Evolutionary conservation across 2,888 invertebrate species (phyloP).

Genomic region (Calameuta filiformis): DNA sequence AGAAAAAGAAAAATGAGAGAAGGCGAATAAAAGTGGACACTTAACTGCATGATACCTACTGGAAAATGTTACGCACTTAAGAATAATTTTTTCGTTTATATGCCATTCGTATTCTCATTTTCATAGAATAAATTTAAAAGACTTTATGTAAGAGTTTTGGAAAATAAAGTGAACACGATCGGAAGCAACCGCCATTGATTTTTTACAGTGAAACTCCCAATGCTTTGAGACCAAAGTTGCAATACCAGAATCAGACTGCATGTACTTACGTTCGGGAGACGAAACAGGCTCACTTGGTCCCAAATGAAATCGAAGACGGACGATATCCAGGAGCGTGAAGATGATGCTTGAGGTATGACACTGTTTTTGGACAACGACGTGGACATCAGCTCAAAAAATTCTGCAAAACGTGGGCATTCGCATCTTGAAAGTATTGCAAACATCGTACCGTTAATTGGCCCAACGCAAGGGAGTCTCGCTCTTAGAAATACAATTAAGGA

Average conservation of each 20-base stretch:
- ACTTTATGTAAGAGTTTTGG: not conserved
- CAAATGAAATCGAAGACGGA: conserved; percentile 65
- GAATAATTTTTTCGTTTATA: no score
- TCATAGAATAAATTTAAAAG: not conserved
- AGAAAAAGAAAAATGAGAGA: not conserved
- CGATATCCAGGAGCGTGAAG: conserved; percentile 64
- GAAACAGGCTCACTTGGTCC: conserved; percentile 65
- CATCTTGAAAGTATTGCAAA: conserved; percentile 33
- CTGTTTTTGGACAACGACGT: conserved; percentile 61
- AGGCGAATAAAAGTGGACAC: not conserved
- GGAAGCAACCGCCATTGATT: not conserved
- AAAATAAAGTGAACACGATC: not conserved
- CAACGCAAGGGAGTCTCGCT: no score
- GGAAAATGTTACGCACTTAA: no score
- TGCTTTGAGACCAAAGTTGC: conserved; percentile 6
- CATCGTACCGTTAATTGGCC: conserved; percentile 3
- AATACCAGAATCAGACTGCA: conserved; percentile 8
- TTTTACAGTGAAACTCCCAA: conserved; percentile 2
- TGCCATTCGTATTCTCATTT: not conserved
- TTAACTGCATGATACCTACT: not conserved
- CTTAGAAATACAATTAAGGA: no score
- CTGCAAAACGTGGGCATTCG: conserved; percentile 55
- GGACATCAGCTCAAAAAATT: conserved; percentile 63
- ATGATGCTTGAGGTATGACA: conserved; percentile 60
- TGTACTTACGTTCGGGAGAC: conserved; percentile 60